phyloP scores from a whole-genome alignment of 2,888 invertebrate genomes.

The Spodoptera exigua region DNA sequence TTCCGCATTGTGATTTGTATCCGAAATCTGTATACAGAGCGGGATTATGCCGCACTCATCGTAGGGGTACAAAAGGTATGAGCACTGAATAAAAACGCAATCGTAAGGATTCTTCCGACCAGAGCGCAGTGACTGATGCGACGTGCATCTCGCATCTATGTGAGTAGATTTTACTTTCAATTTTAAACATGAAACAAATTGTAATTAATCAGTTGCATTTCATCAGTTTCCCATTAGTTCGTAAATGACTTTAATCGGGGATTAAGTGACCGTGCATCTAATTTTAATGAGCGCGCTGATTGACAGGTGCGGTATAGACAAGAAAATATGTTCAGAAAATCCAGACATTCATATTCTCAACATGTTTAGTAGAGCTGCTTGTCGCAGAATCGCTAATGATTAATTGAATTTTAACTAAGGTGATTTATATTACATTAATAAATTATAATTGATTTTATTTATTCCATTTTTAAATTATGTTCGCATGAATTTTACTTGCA shows the following conservation, averaged over 20 bases:
- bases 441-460: constrained; percentile 14
- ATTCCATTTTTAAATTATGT: background rate
- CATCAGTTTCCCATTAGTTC: background rate
- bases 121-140: constrained; percentile 45
- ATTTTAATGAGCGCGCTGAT: constrained; percentile 28
- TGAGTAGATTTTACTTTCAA: constrained; percentile 29
- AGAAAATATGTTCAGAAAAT: constrained; percentile 36
- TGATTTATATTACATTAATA: constrained; percentile 34
- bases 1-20: constrained; percentile 81
- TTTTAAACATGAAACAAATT: no score
- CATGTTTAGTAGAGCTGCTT: constrained; percentile 17
- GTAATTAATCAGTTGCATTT: no score
- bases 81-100: constrained; percentile 59
- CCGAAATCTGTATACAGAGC: constrained; percentile 68
- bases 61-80: constrained; percentile 73
- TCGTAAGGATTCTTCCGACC: constrained; percentile 59
- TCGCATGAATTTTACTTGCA: background rate
- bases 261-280: constrained; percentile 5
- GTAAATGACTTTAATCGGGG: constrained; percentile 5
- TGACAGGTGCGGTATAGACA: constrained; percentile 31
- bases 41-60: constrained; percentile 64
- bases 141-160: constrained; percentile 37
- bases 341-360: constrained; percentile 32
- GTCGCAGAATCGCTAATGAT: constrained; percentile 35
- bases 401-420: constrained; percentile 27